A percentile compares a stretch with the other conserved stretches of the same genome.
These are phyloP conservation scores for Drosophila parvula DNA, from an alignment of 1,140 invertebrate genomes.

Conservation along the genomic window DNA sequence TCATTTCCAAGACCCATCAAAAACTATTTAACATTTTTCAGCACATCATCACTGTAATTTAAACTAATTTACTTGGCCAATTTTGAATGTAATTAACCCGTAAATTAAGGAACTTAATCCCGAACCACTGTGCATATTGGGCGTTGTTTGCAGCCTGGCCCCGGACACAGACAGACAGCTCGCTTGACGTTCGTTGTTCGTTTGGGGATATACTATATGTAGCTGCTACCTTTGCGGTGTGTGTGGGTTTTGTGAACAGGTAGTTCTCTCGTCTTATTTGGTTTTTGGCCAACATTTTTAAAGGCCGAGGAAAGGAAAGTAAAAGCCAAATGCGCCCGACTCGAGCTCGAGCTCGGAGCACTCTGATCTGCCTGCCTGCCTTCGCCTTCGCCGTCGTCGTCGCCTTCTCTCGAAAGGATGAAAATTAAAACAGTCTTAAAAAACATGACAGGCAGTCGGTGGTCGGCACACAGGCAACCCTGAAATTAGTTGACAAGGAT, in stretches of 20 bases:
- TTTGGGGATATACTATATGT: constrained; percentile 35
- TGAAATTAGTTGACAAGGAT: constrained; percentile 82
- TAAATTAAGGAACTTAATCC: constrained; percentile 12
- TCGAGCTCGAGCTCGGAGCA: constrained; percentile 7
- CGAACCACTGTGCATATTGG: constrained; percentile 42
- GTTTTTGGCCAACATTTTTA: constrained; percentile 80
- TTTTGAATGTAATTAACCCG: constrained; percentile 21
- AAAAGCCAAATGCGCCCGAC: constrained; percentile 57
- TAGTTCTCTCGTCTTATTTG: constrained; percentile 68
- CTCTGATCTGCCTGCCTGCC: neutral
- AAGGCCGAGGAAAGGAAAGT: constrained; percentile 62
- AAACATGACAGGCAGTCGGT: constrained; percentile 69
- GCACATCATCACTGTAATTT: constrained; percentile 16
- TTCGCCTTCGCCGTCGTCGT: neutral
- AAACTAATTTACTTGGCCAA: constrained; percentile 26
- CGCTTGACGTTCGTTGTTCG: constrained; percentile 40
- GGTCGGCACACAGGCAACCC: constrained; percentile 50
- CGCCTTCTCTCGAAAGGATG: constrained; percentile 29
- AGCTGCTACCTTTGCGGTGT: constrained; percentile 54
- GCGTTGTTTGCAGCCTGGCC: constrained; percentile 31
- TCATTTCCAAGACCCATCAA: too few species aligned
- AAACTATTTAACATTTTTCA: constrained; percentile 23
- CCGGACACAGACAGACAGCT: constrained; percentile 36
- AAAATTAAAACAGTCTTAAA: constrained; percentile 80
- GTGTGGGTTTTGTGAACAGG: constrained; percentile 78